These are phyloP conservation scores for Caenorhabditis drosophilae DNA, from an alignment of 2,888 invertebrate species.

Conservation along the genomic window DNA sequence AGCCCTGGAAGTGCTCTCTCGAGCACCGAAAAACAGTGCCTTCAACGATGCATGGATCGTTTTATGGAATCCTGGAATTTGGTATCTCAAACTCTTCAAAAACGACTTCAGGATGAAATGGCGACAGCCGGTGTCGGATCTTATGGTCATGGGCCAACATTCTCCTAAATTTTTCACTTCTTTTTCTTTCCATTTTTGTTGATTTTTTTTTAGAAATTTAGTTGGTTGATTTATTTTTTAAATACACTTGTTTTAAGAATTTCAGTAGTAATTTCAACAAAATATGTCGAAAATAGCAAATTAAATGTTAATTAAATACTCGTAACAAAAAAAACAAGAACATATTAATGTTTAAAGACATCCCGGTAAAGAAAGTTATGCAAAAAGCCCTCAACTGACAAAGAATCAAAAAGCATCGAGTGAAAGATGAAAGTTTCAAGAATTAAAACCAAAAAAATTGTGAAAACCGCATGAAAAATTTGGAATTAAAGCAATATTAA, in stretches of 20 bases:
- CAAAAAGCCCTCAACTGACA: too few relatives aligned
- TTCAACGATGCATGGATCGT: conserved; percentile 72
- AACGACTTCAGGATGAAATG: conserved; percentile 69
- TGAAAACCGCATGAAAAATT: too few relatives aligned
- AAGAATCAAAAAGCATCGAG: too few relatives aligned
- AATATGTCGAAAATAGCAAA: too few relatives aligned
- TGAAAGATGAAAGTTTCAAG: too few relatives aligned
- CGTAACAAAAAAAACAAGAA: too few relatives aligned
- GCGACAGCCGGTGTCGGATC: conserved; percentile 20
- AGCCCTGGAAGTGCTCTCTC: conserved; percentile 60
- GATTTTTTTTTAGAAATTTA: neutral
- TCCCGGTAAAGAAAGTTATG: too few relatives aligned
- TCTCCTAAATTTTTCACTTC: conserved; percentile 36
- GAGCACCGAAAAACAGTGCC: conserved; percentile 61
- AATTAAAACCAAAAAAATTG: too few relatives aligned
- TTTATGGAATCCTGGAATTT: conserved; percentile 96
- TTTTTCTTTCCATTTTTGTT: conserved; percentile 10
- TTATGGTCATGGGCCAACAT: conserved; percentile 38
- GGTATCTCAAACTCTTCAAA: conserved; percentile 86
- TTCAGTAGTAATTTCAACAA: conserved; percentile 1
- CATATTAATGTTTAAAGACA: too few relatives aligned
- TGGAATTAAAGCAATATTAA: too few relatives aligned
- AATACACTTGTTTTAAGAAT: neutral
- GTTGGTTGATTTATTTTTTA: conserved; percentile 3
- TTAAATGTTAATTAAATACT: too few relatives aligned